Evolutionary conservation across 2,888 invertebrate species (phyloP), one percentile per base, ranked within the genome.

Genomic region (Celastrina argiolus): DNA sequence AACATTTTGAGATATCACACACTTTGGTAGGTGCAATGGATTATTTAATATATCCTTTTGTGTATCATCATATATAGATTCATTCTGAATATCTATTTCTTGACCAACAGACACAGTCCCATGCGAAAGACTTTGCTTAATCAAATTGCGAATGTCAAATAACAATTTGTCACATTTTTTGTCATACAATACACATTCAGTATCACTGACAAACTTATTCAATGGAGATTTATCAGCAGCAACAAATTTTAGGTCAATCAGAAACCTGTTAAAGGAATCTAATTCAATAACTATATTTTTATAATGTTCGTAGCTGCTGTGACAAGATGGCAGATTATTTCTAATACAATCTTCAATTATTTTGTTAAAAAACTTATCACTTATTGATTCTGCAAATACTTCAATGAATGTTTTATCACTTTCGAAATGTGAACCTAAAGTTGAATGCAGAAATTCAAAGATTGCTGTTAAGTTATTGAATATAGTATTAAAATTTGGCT

Each of bases 161-260:
- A 92, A 74, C 5, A 92, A 70, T 71, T 88, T 91, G 70, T 88
- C 84, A 80, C 89, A 91, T 74, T 89, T 90, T 65, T 90, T 91
- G 66, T 88, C 83, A 66, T 90, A 91, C 22, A 91, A 73, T 0
- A 91, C 83, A 75, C 84, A 84, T 76, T 90, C 88, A 1, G 88
- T 86, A 34, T 91, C 82, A 74, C 85, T 81, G 7, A 90, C 84
- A 67, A 86, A 92, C 70, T 87, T 84, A 69, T 86, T 84, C 1
- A 92, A 72, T 0, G 91, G 90, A 26, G 92, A 92, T 56, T 83
- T 73, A 0, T 79, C 75, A 0, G 82, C 74, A 41, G 84, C 79
- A 4, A 89, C 83, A 75, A 91, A 92, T 72, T 88, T 87, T n/a
- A 91, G 71, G 16, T 91, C 90, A 56, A 90, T 81, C 5, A 92